A percentile compares a stretch with the other conserved stretches of the same genome.
phyloP scores from a whole-genome alignment of 2,797 vertebrate genomes.

The Cuniculus paca region DNA sequence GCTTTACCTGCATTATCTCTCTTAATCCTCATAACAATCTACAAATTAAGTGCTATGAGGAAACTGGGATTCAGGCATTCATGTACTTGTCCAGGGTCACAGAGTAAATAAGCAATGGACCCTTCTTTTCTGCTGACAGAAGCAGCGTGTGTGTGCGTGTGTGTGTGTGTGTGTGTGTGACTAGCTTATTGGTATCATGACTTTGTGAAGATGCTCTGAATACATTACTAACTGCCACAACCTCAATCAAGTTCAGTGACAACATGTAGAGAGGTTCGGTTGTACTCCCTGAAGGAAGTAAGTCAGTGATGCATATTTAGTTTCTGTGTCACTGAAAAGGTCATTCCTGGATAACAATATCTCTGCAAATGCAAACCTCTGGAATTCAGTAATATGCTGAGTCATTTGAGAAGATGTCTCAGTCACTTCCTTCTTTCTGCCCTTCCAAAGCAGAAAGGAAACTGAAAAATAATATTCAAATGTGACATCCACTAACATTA shows the following conservation, averaged over 20 bases:
- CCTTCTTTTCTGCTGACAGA: neutral
- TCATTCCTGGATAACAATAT: neutral
- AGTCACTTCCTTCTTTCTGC: conserved; percentile 9
- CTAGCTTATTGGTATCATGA: neutral
- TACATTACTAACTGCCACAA: neutral
- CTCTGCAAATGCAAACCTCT: neutral
- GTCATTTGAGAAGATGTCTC: conserved; percentile 14
- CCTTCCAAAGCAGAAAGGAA: conserved; percentile 44
- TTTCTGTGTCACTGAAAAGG: conserved; percentile 61
- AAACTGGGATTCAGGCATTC: neutral
- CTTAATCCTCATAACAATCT: neutral
- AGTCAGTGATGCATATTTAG: conserved; percentile 1
- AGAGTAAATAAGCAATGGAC: neutral
- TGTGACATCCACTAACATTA: neutral
- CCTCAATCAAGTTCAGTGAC: neutral
- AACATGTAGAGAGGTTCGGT: neutral
- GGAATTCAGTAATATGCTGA: conserved; percentile 6
- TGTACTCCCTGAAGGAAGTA: neutral
- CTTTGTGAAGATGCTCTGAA: neutral
- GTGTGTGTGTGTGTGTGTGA: neutral
- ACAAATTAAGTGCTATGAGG: neutral
- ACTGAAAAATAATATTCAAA: conserved; percentile 31
- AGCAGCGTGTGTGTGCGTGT: neutral
- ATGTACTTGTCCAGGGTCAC: neutral
- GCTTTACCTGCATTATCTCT: neutral